Evolutionary conservation across 1,140 invertebrate genomes (phyloP), one percentile per base, ranked within the genome.

Genomic region (Penaeus chinensis): DNA sequence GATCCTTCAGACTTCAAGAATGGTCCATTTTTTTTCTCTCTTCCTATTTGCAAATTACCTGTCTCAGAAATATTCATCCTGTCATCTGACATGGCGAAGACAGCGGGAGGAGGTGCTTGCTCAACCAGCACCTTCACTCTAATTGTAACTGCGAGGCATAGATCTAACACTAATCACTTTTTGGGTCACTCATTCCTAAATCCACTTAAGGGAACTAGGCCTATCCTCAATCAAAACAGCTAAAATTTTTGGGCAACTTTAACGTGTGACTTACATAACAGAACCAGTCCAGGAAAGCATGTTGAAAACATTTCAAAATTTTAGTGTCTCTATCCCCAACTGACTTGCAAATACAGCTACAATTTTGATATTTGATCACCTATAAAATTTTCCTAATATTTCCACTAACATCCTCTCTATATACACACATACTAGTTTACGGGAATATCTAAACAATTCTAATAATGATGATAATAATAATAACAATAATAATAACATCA

Each of bases 231-330:
- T 54, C 54, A 54, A 54, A 74, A 74, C 5, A 32, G 71, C 42
- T 32, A 27, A 37, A 74, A 74, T 74, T 37, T 32, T 27, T 74
- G 24, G 27, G 54, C 54, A 16, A 82, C 65, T 69, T 82, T 65
- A 82, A 82, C 63, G 54, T 82, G 65, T 27, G 81, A 82, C 81
- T 82, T 82, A 82, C 81, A 82, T 62, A 42, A 82, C 65, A 65
- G 13, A 79, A 79, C 61, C 22, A 66, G 69, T 82, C 81, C 81
- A 82, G 63, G 81, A 82, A 82, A 82, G 81, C 81, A 82, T 82
- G 81, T 82, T 82, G 63, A 82, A 42, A 82, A 82, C 81, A 82
- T 82, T 82, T 82, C 42, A 82, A 66, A 69, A 82, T 82, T 82
- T 82, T 82, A 82, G 81, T 82, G 81, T 66, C 37, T 82, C 63